phyloP scores from a whole-genome alignment of 2,113 vertebrate genomes.

The Apistogramma diplotaenia region DNA sequence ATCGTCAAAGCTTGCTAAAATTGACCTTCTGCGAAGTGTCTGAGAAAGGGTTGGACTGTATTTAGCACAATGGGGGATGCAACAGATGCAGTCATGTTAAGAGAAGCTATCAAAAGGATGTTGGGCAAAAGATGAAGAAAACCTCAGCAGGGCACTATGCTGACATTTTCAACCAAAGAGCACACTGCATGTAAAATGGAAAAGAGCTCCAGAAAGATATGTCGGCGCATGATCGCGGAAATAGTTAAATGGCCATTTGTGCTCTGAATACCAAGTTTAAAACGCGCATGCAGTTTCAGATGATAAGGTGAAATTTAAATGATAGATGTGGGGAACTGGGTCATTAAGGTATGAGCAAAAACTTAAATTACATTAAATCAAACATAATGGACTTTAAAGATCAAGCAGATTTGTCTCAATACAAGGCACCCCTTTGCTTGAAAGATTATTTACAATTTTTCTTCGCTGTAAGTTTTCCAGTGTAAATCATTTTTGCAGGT shows the following conservation, averaged over 20 bases:
- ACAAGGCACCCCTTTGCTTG: background rate
- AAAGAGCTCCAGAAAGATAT: slow-evolving; percentile 10
- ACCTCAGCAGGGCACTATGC: slow-evolving; percentile 59
- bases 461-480: background rate
- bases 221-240: slow-evolving; percentile 33
- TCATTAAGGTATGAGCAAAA: slow-evolving; percentile 3
- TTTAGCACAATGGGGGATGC: slow-evolving; percentile 48
- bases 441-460: background rate
- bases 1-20: slow-evolving; percentile 19
- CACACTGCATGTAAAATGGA: slow-evolving; percentile 31
- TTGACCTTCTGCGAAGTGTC: slow-evolving; percentile 22
- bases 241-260: slow-evolving; percentile 34
- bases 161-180: slow-evolving; percentile 66
- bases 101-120: slow-evolving; percentile 33
- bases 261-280: slow-evolving; percentile 20
- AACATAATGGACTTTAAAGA: slow-evolving; percentile 1
- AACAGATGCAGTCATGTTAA: slow-evolving; percentile 33
- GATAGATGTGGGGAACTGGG: background rate
- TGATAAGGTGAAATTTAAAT: slow-evolving; percentile 9
- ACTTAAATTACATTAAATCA: background rate
- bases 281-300: background rate
- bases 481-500: background rate
- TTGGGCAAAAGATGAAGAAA: slow-evolving; percentile 30
- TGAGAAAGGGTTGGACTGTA: slow-evolving; percentile 16
- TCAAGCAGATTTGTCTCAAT: background rate